Evolutionary conservation across 2,113 vertebrate species (phyloP), one percentile per base, ranked within the genome.

Genomic region (Centropristis striata): DNA sequence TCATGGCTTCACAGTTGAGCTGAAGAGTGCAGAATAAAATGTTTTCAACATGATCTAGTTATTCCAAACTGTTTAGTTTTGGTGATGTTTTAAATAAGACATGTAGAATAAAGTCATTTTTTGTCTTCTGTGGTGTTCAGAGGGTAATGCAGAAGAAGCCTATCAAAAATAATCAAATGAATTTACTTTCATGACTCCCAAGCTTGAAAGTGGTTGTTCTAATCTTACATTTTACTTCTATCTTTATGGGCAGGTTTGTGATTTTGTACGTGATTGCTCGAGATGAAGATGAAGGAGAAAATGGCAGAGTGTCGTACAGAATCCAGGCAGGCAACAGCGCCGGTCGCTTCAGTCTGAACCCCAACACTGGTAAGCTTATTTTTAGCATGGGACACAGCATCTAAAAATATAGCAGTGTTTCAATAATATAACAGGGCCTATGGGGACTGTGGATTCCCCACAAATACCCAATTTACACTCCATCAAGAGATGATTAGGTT

Each of bases 201-300:
- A 36, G 9, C 32, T 21, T 72, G 0, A 18, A 69, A 42, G 13
- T 32, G 11, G 13, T 23, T 23, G 8, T 10, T 10, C 0, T 18
- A 20, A 60, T 71, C n/a, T 42, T 12, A 50, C 13, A 20, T 71
- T 61, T 42, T 32, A 9, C 39, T 69, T 75, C 10, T 68, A 4
- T 64, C 5, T 81, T n/a, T 2, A 3, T 46, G 14, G 18, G 25
- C 86, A 94, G 93, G 2, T 97, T 96, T 3, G 95, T 96, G 61
- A 96, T 95, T 0, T 89, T 98, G 68, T 96, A 97, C 0, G 93
- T 99, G 83, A 96, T 98, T 87, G 98, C 97, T 20, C 91, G 93
- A 59, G 98, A 99, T 80, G 89, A 89, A 0, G 98, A 99, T 6
- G 74, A 98, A 88, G 98, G 98, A 0, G 98, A 99, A 94, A 98